Conservation (phyloP, 2,797 vertebrate genomes). For the Syngnathus acus region DNA sequence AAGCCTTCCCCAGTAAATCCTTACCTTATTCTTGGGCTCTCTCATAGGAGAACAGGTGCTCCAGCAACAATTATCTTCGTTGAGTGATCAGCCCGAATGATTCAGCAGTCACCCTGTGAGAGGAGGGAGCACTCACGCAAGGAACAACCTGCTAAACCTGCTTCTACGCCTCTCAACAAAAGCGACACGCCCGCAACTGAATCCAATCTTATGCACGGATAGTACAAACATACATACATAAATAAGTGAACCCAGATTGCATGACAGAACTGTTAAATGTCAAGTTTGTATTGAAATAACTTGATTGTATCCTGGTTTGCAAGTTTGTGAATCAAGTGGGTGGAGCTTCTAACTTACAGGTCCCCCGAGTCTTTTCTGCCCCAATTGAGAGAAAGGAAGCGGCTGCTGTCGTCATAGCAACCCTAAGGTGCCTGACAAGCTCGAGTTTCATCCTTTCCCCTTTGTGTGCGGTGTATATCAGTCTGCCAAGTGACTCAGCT, state of each 20-base stretch:
- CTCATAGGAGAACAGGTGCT: slow-evolving; percentile 59
- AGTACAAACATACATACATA: slow-evolving; percentile 8
- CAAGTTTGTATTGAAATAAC: slow-evolving; percentile 11
- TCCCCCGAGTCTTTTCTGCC: slow-evolving; percentile 31
- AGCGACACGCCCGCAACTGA: slow-evolving; percentile 43
- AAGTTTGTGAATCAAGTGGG: slow-evolving; percentile 38
- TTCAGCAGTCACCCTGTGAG: slow-evolving; percentile 42
- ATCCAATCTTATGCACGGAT: slow-evolving; percentile 25
- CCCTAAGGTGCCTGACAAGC: slow-evolving; percentile 39
- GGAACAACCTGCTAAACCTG: slow-evolving; percentile 67
- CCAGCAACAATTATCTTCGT: slow-evolving; percentile 46
- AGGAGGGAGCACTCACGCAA: slow-evolving; percentile 30
- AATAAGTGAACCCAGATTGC: background rate
- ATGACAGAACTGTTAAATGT: slow-evolving; percentile 7
- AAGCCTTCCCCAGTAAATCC: slow-evolving; percentile 24
- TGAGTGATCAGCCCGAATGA: slow-evolving; percentile 49
- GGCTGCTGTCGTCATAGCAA: slow-evolving; percentile 56
- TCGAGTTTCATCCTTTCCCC: slow-evolving; percentile 57
- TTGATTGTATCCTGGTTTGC: slow-evolving; percentile 22
- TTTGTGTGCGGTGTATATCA: slow-evolving; percentile 49
- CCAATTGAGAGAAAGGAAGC: slow-evolving; percentile 17
- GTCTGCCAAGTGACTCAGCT: slow-evolving; percentile 42
- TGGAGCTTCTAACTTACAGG: slow-evolving; percentile 34
- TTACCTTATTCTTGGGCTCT: slow-evolving; percentile 50
- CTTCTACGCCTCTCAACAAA: slow-evolving; percentile 55